phyloP scores from a whole-genome alignment of 2,888 invertebrate genomes.

The Geophilus truncorum region DNA sequence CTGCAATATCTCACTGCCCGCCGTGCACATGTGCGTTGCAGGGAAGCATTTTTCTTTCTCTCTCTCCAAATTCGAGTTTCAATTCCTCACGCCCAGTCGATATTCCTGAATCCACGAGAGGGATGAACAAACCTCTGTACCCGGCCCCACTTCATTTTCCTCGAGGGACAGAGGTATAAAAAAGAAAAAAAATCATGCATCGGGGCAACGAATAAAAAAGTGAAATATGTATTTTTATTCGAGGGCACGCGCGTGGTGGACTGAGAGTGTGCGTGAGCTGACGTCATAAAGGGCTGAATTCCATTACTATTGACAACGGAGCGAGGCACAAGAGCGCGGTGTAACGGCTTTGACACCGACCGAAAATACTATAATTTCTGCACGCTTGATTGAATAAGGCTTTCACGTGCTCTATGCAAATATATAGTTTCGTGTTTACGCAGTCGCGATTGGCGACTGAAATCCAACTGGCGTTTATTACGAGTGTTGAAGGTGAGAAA shows the following conservation, averaged over 20 bases:
- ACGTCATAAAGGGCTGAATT: constrained; percentile 13
- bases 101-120: not conserved
- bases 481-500: not conserved
- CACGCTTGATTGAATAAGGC: not conserved
- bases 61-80: not conserved
- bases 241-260: not conserved
- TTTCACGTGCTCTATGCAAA: no score
- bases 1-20: not conserved
- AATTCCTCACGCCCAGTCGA: not conserved
- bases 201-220: not conserved
- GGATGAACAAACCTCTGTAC: not conserved
- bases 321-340: not conserved
- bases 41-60: not conserved
- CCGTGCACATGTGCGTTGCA: not conserved
- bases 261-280: constrained; percentile 13
- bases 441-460: not conserved
- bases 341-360: not conserved
- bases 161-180: not conserved
- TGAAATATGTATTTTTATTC: constrained; percentile 7
- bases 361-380: not conserved
- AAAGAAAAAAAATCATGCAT: not conserved
- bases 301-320: constrained; percentile 11
- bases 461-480: not conserved
- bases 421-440: no score
- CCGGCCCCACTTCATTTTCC: constrained; percentile 8